A percentile compares a stretch with the other conserved stretches of the same genome.
Conservation (phyloP, 2,888 invertebrate species). For the Boloria euphrosyne region DNA sequence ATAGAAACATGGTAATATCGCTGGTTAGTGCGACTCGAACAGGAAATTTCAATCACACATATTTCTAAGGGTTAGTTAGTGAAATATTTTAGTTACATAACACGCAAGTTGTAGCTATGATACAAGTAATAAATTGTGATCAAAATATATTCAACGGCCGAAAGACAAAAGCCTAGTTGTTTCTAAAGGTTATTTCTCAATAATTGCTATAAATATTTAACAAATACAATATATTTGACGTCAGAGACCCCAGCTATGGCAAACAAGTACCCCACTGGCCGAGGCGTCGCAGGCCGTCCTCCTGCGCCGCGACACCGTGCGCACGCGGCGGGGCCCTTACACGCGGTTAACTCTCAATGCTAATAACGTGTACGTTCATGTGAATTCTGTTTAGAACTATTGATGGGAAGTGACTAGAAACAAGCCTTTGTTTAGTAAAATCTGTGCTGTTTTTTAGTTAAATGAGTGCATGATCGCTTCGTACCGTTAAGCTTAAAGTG, state of each 20-base stretch:
- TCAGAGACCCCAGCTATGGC: background rate
- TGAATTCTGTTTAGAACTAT: constrained; percentile 15
- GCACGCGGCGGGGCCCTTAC: constrained; percentile 17
- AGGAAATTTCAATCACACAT: no score
- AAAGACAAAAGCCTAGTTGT: no score
- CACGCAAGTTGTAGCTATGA: no score
- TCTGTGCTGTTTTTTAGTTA: constrained; percentile 10
- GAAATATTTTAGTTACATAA: no score
- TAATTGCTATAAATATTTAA: no score
- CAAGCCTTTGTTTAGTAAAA: constrained; percentile 11
- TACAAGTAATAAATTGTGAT: no score
- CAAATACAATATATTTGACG: background rate
- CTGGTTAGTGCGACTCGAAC: no score
- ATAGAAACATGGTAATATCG: no score
- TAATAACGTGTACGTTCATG: constrained; percentile 14
- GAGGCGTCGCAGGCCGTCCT: constrained; percentile 28
- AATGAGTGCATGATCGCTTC: background rate
- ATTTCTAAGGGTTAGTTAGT: no score
- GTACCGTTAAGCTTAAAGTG: no score
- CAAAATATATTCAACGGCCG: no score
- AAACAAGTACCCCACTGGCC: constrained; percentile 28
- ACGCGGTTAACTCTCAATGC: constrained; percentile 30
- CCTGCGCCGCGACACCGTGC: constrained; percentile 1
- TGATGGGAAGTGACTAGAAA: constrained; percentile 23
- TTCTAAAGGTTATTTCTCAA: no score